Evolutionary conservation across 2,113 vertebrate genomes (phyloP), one percentile per base, ranked within the genome.

Genomic region (Neolamprologus fasciatus): DNA sequence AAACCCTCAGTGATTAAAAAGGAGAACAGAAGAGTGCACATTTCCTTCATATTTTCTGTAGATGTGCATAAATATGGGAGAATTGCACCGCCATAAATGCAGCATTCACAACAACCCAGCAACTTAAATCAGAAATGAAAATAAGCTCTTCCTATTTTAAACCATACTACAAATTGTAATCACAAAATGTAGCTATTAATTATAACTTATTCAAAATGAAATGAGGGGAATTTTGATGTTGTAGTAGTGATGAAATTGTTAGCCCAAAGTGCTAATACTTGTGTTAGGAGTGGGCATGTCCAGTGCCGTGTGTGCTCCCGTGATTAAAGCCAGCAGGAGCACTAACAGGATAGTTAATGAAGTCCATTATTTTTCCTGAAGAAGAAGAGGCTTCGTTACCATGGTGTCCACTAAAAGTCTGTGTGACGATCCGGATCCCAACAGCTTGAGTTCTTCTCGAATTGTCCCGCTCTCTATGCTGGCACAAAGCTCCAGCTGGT

Each of bases 361-460:
- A 95, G 85, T 61, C 89, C 26, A 21, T 88, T 86, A 91, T 90
- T 91, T 91, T 90, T 87, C 80, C 71, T 35, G 51, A 57, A 73
- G 13, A 89, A 81, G 54, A 89, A 55, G 45, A 4, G 78, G 28
- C 61, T 92, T 89, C 78, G 90, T 94, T 94, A 85, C 89, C 81
- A 92, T 84, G 79, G 87, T 86, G 83, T 91, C 87, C 28, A 58
- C 87, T 92, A 87, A 93, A 95, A 92, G 86, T 84, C 89, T 93
- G 71, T 91, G 93, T 80, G 87, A 89, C 87, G 86, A 89, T 89
- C 86, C 86, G 80, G 66, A 86, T 86, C 58, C 79, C 87, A 90
- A 95, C 94, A 89, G 82, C 93, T 94, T 83, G 82, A 93, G 92
- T 94, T 95, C 89, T 93, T 94, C 82, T 89, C 76, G 81, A 92